A percentile compares a stretch with the other conserved stretches of the same genome.
Evolutionary conservation across 2,113 vertebrate genomes (phyloP).

Genomic region (Psilopogon haemacephalus): DNA sequence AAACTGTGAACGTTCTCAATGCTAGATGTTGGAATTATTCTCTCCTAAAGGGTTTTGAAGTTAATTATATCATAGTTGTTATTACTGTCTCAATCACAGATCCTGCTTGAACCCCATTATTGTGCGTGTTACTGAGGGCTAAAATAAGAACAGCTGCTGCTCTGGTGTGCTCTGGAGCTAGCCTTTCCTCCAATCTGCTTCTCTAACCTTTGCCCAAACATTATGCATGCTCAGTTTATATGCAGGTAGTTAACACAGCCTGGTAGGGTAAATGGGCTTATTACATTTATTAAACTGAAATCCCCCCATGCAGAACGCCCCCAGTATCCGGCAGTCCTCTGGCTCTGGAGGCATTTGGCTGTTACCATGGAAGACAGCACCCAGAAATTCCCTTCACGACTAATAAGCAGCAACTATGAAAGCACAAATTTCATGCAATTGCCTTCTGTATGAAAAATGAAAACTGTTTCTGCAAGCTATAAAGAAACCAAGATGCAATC

Average conservation of each 20-base stretch:
- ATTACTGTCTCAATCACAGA: slow-evolving; percentile 34
- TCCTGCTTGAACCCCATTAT: slow-evolving; percentile 53
- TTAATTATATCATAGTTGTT: slow-evolving; percentile 55
- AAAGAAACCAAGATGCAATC: slow-evolving; percentile 47
- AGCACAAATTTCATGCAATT: slow-evolving; percentile 20
- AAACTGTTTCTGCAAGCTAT: slow-evolving; percentile 29
- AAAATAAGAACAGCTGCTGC: slow-evolving; percentile 34
- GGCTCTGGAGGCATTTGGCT: slow-evolving; percentile 22
- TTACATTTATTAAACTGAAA: slow-evolving; percentile 44
- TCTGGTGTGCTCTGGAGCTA: not conserved
- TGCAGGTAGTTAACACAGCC: slow-evolving; percentile 37
- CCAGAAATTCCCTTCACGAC: slow-evolving; percentile 10
- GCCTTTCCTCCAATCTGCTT: slow-evolving; percentile 20
- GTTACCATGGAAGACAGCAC: slow-evolving; percentile 33
- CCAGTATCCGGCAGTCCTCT: not conserved
- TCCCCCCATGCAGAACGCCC: not conserved
- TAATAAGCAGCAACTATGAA: slow-evolving; percentile 40
- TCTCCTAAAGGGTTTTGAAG: slow-evolving; percentile 55
- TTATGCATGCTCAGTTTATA: slow-evolving; percentile 20
- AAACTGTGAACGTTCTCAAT: slow-evolving; percentile 16
- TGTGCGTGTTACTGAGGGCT: slow-evolving; percentile 34
- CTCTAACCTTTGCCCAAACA: slow-evolving; percentile 54
- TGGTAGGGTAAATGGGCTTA: slow-evolving; percentile 28
- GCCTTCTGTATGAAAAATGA: slow-evolving; percentile 9
- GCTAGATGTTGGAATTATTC: slow-evolving; percentile 34